phyloP scores from a whole-genome alignment of 2,888 invertebrate genomes.

The Gryllus longicercus region DNA sequence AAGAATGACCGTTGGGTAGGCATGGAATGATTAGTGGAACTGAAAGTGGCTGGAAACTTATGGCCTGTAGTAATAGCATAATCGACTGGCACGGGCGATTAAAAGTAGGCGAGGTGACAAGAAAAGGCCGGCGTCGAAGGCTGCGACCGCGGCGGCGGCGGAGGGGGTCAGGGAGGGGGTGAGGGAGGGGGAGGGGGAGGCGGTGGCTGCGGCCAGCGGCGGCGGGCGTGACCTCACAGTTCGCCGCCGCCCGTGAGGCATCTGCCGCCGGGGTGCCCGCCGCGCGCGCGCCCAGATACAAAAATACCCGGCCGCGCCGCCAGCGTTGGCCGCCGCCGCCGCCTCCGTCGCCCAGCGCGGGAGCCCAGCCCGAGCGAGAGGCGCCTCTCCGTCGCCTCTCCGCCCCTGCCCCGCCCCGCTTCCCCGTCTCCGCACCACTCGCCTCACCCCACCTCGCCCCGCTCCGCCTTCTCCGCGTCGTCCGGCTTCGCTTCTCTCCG shows the following conservation, averaged over 20 bases:
- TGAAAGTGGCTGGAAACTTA: too few relatives aligned
- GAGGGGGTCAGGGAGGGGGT: too few relatives aligned
- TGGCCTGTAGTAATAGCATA: too few relatives aligned
- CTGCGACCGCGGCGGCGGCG: too few relatives aligned
- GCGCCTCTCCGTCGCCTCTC: neutral
- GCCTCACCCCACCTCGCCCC: neutral
- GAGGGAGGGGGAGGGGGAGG: too few relatives aligned
- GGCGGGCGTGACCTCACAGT: conserved; percentile 6
- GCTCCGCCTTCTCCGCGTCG: neutral
- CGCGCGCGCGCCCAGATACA: conserved; percentile 6
- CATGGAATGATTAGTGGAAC: too few relatives aligned
- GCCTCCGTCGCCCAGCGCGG: neutral
- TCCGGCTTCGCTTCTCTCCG: too few relatives aligned
- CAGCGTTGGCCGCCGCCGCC: neutral
- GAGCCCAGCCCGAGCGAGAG: neutral
- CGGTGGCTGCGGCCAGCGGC: neutral
- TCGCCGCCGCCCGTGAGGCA: conserved; percentile 17
- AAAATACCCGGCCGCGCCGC: conserved; percentile 3
- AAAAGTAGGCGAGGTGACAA: too few relatives aligned
- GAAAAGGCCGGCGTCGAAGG: too few relatives aligned
- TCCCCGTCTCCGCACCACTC: neutral
- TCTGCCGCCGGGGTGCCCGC: neutral
- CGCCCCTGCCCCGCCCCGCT: neutral
- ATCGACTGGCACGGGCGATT: too few relatives aligned
- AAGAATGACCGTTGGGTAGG: too few relatives aligned